Evolutionary conservation across 2,888 invertebrate species (phyloP).

Genomic region (Mylabris sibirica): DNA sequence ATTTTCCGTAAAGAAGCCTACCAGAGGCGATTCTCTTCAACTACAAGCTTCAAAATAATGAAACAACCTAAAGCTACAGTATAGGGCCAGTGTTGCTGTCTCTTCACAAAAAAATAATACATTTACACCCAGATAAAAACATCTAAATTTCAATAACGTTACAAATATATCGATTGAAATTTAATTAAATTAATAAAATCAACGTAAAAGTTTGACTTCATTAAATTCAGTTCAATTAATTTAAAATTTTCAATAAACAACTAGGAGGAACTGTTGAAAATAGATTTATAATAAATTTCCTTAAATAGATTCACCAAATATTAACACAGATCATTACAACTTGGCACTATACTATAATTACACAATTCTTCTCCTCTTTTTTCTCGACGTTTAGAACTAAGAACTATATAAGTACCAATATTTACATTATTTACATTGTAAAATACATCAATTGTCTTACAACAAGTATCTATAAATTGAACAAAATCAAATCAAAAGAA

Average conservation of each 20-base stretch:
- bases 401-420: conserved; percentile 35
- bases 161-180: not conserved
- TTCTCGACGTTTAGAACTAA: not conserved
- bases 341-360: conserved; percentile 42
- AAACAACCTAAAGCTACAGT: conserved; percentile 27
- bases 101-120: conserved; percentile 10
- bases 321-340: conserved; percentile 34
- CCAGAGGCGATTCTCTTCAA: conserved; percentile 32
- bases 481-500: conserved; percentile 23
- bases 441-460: conserved; percentile 47
- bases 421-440: conserved; percentile 52
- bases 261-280: conserved; percentile 10
- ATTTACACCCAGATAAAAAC: conserved; percentile 2
- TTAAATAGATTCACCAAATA: not conserved
- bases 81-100: conserved; percentile 40
- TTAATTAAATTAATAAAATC: not conserved
- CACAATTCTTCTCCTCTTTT: conserved; percentile 18
- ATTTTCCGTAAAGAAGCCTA: conserved; percentile 15
- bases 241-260: not conserved
- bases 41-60: conserved; percentile 24
- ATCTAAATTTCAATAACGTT: not conserved
- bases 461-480: conserved; percentile 46
- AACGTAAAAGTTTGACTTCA: not conserved
- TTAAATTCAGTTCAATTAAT: not conserved
- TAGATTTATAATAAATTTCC: not conserved